These are phyloP conservation scores for Pecten maximus DNA, from an alignment of 2,888 invertebrate genomes.

Conservation along the genomic window DNA sequence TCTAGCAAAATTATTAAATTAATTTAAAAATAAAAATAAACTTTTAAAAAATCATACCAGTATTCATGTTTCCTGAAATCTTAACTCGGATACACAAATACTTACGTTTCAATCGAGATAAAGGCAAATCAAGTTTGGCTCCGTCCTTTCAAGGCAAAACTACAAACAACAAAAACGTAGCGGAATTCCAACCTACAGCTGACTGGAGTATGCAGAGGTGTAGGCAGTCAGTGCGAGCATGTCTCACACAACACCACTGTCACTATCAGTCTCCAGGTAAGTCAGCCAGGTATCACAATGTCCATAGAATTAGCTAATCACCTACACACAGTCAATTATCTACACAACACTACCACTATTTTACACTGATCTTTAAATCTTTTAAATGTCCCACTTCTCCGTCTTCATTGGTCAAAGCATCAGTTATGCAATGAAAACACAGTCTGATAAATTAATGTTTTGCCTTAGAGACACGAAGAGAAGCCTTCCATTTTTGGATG, in stretches of 20 bases:
- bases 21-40: not conserved
- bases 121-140: not conserved
- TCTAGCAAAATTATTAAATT: not conserved
- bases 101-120: not conserved
- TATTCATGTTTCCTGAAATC: not conserved
- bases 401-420: conserved; percentile 13
- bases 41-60: not conserved
- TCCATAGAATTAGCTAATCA: not conserved
- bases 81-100: not conserved
- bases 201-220: not conserved
- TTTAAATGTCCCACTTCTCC: conserved; percentile 10
- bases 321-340: not conserved
- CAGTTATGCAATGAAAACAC: conserved; percentile 25
- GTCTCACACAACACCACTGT: not conserved
- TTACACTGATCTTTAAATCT: not conserved
- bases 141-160: not conserved
- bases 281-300: not conserved
- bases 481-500: conserved; percentile 9
- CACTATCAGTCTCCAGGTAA: conserved; percentile 22
- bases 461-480: not conserved
- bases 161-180: conserved; percentile 1
- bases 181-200: conserved; percentile 3
- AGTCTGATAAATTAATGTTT: conserved; percentile 20
- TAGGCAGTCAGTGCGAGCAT: not conserved
- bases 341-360: not conserved